These are phyloP conservation scores for Trematocara nigrifrons DNA, from an alignment of 2,113 vertebrate genomes.

Conservation along the genomic window DNA sequence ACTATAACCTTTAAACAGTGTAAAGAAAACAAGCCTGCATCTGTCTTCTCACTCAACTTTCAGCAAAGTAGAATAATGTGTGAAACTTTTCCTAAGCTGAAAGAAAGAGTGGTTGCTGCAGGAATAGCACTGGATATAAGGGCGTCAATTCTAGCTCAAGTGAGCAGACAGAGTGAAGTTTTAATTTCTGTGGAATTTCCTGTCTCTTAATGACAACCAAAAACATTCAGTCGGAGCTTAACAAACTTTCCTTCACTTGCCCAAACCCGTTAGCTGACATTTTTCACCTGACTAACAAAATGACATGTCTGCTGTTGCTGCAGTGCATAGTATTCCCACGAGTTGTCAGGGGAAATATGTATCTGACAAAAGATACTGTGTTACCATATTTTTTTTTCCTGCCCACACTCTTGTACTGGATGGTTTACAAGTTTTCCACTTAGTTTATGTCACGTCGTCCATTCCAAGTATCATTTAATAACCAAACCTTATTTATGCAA, in stretches of 20 bases:
- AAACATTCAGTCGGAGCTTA: background rate
- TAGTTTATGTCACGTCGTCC: fast-evolving
- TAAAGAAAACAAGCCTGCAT: background rate
- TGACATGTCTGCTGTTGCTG: background rate
- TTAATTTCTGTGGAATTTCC: background rate
- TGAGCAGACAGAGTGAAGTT: background rate
- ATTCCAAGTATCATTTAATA: background rate
- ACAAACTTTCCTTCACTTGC: background rate
- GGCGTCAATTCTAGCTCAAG: background rate
- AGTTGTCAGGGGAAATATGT: background rate
- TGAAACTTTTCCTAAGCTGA: background rate
- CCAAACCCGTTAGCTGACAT: background rate
- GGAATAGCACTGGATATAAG: background rate
- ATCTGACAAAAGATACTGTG: background rate
- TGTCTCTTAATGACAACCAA: background rate
- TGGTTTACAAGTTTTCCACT: background rate
- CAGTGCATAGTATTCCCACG: background rate
- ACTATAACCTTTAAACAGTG: background rate
- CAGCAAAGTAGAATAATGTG: background rate
- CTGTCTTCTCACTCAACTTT: background rate
- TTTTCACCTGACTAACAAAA: background rate
- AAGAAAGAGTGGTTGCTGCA: background rate
- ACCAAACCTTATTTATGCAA: background rate
- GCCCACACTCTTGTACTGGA: background rate
- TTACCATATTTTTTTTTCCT: background rate